phyloP scores from a whole-genome alignment of 2,888 invertebrate genomes.

The Callyntrura sp. region DNA sequence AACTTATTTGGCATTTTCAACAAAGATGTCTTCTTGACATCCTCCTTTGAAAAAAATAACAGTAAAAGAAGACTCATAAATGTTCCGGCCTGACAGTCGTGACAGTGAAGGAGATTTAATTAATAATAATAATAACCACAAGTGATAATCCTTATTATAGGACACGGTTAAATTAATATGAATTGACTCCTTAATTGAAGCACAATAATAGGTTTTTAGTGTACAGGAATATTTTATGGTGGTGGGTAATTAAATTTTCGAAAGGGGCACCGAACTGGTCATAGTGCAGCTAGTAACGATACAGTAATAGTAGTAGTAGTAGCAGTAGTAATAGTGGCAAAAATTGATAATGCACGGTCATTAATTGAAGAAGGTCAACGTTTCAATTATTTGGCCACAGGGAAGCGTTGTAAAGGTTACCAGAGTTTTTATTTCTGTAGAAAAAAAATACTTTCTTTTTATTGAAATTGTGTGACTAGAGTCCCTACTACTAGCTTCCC shows the following conservation, averaged over 20 bases:
- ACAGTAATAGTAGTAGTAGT: no score
- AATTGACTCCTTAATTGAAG: neutral
- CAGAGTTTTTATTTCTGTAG: neutral
- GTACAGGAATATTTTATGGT: neutral
- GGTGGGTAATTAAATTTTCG: constrained; percentile 3
- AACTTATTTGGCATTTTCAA: neutral
- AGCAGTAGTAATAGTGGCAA: no score
- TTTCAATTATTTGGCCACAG: constrained; percentile 1
- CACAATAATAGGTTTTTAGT: neutral
- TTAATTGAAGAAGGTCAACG: constrained; percentile 30
- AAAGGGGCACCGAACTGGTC: neutral
- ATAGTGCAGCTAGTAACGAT: neutral
- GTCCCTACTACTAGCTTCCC: neutral
- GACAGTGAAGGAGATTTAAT: neutral
- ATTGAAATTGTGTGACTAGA: neutral
- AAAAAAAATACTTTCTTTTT: constrained; percentile 22
- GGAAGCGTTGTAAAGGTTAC: neutral
- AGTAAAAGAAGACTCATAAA: neutral
- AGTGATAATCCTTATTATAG: neutral
- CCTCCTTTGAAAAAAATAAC: neutral
- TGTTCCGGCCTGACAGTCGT: neutral
- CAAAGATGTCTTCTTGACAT: constrained; percentile 5
- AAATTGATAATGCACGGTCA: neutral
- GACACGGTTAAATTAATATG: constrained; percentile 5
- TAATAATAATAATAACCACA: neutral